phyloP scores from a whole-genome alignment of 2,797 vertebrate species.

The Onychomys leucogaster region DNA sequence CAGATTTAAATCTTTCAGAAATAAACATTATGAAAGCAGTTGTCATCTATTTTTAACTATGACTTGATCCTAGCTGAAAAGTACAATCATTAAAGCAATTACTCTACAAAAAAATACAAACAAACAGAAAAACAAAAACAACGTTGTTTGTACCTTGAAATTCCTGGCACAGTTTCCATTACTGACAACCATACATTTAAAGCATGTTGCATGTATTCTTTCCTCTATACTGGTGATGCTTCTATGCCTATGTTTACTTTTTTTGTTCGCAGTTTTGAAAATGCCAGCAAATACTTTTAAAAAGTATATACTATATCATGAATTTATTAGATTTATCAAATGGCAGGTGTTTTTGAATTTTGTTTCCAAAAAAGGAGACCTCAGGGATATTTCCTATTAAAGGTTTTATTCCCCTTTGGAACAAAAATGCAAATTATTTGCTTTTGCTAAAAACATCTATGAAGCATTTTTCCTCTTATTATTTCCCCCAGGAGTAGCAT shows the following conservation, averaged over 20 bases:
- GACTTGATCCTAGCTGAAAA: not conserved
- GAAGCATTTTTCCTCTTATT: conserved; percentile 46
- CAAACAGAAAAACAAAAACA: not conserved
- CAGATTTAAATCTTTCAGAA: not conserved
- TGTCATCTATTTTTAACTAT: not conserved
- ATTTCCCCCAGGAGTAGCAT: conserved; percentile 42
- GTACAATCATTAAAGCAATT: not conserved
- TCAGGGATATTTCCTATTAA: conserved; percentile 51
- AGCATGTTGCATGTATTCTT: not conserved
- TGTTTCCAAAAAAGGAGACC: conserved; percentile 56
- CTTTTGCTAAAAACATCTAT: conserved; percentile 42
- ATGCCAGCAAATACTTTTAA: not conserved
- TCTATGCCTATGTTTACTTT: not conserved
- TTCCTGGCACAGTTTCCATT: not conserved
- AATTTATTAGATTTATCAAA: conserved; percentile 53
- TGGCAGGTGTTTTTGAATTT: conserved; percentile 68
- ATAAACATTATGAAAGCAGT: not conserved
- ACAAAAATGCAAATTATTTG: conserved; percentile 69
- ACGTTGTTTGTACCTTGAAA: not conserved
- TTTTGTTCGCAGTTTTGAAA: not conserved
- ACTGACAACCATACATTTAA: not conserved
- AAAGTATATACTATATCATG: not conserved
- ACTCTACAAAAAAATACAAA: not conserved
- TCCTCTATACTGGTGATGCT: not conserved
- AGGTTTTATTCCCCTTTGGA: conserved; percentile 53